These are phyloP conservation scores for Zeuzera pyrina DNA, from an alignment of 2,888 invertebrate species.

Conservation along the genomic window DNA sequence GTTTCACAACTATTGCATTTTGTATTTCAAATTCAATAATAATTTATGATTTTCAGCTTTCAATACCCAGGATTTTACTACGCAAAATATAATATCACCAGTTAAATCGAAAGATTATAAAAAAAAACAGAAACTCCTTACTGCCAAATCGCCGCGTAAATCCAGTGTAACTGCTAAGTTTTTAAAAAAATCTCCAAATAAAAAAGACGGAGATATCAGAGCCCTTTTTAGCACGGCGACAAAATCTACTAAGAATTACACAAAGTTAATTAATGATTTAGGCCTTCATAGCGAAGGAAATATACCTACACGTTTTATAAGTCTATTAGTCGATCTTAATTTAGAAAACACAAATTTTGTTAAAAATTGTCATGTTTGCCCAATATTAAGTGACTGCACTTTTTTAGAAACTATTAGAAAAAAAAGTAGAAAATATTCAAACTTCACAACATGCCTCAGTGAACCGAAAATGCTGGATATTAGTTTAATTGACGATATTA, in stretches of 20 bases:
- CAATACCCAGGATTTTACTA: conserved; percentile 27
- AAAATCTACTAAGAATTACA: conserved; percentile 60
- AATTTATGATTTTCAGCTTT: conserved; percentile 27
- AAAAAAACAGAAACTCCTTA: conserved; percentile 6
- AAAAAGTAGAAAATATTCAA: conserved; percentile 13
- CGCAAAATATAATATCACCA: conserved; percentile 25
- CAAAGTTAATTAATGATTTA: conserved; percentile 51
- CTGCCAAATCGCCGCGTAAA: conserved; percentile 4
- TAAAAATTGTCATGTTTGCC: conserved; percentile 55
- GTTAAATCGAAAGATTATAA: conserved; percentile 19
- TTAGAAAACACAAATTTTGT: conserved; percentile 36
- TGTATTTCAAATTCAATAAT: no score
- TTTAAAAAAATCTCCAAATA: conserved; percentile 35
- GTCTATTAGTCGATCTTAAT: conserved; percentile 60
- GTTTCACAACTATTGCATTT: no score
- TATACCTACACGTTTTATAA: conserved; percentile 44
- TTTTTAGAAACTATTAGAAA: conserved; percentile 27
- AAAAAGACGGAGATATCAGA: conserved; percentile 70
- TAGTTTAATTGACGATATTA: conserved; percentile 43
- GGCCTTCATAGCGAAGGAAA: conserved; percentile 44
- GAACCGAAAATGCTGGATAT: conserved; percentile 40
- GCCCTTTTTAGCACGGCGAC: conserved; percentile 64
- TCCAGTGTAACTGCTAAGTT: no score
- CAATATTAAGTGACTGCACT: conserved; percentile 51
- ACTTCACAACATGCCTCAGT: background rate